Evolutionary conservation across 2,113 vertebrate genomes (phyloP).

Genomic region (Polypterus bichir): DNA sequence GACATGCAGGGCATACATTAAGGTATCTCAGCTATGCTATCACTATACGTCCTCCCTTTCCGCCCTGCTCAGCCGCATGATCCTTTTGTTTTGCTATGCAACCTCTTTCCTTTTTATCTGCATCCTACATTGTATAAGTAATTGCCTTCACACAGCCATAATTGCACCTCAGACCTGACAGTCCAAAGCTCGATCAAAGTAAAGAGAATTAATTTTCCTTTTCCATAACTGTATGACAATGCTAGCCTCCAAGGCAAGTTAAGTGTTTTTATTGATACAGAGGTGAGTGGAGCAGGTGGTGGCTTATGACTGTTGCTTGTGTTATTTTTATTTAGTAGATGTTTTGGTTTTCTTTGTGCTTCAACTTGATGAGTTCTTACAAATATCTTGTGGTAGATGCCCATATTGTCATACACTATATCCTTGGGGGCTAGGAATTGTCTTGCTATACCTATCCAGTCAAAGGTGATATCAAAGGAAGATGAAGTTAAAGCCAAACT

Average conservation of each 20-base stretch:
- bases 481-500: no score
- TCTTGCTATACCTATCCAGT: no score
- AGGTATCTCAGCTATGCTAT: conserved; percentile 81
- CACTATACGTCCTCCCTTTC: conserved; percentile 58
- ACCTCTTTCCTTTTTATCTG: conserved; percentile 25
- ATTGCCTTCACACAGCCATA: conserved; percentile 31
- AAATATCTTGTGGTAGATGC: no score
- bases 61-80: conserved; percentile 57
- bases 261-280: not conserved
- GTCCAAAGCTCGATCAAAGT: conserved; percentile 28
- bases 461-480: no score
- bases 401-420: no score
- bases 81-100: conserved; percentile 30
- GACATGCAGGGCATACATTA: conserved; percentile 98
- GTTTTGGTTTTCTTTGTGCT: no score
- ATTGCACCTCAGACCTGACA: conserved; percentile 36
- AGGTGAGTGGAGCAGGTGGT: no score
- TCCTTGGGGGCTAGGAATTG: no score
- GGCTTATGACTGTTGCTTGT: no score
- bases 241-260: not conserved
- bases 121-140: conserved; percentile 38
- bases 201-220: conserved; percentile 30
- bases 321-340: no score
- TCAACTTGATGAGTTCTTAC: no score
- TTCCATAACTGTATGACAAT: conserved; percentile 25